These are phyloP conservation scores for Ptychobarbus kaznakovi DNA, from an alignment of 2,797 vertebrate genomes.

Conservation along the genomic window DNA sequence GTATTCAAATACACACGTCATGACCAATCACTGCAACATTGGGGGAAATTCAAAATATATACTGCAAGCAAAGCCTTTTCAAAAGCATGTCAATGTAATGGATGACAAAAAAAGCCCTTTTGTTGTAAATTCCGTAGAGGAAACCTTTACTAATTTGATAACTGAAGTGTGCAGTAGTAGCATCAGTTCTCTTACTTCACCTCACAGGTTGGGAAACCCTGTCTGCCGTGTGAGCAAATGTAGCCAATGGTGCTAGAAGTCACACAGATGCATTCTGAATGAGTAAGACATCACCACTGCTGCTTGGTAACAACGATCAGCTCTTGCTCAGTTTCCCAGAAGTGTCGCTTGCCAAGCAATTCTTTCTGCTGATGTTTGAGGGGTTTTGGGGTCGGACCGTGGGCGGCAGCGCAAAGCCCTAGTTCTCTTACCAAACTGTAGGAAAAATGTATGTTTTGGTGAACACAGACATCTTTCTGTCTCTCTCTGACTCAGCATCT, in stretches of 20 bases:
- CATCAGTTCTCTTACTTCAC: conserved; percentile 10
- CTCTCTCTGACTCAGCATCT: conserved; percentile 58
- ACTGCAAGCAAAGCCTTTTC: background rate
- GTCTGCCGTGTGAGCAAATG: background rate
- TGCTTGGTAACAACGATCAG: conserved; percentile 5
- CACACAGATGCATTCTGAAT: conserved; percentile 18
- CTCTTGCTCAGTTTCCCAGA: conserved; percentile 72
- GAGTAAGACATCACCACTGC: conserved; percentile 13
- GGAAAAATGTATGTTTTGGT: conserved; percentile 61
- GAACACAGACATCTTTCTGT: conserved; percentile 33
- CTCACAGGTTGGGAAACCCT: conserved; percentile 53
- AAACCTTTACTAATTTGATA: background rate
- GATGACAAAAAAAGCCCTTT: background rate
- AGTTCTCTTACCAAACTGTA: conserved; percentile 54
- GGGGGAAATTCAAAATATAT: background rate
- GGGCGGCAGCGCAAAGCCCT: conserved; percentile 38
- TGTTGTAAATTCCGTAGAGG: background rate
- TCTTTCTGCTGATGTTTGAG: conserved; percentile 42
- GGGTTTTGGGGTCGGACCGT: conserved; percentile 71
- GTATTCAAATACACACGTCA: background rate
- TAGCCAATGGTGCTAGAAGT: conserved; percentile 15
- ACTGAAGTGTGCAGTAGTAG: background rate
- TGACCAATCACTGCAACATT: background rate
- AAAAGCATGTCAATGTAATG: background rate
- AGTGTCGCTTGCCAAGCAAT: conserved; percentile 63